These are phyloP conservation scores for Crotalus viridis DNA, from an alignment of 2,113 vertebrate species.

Conservation along the genomic window DNA sequence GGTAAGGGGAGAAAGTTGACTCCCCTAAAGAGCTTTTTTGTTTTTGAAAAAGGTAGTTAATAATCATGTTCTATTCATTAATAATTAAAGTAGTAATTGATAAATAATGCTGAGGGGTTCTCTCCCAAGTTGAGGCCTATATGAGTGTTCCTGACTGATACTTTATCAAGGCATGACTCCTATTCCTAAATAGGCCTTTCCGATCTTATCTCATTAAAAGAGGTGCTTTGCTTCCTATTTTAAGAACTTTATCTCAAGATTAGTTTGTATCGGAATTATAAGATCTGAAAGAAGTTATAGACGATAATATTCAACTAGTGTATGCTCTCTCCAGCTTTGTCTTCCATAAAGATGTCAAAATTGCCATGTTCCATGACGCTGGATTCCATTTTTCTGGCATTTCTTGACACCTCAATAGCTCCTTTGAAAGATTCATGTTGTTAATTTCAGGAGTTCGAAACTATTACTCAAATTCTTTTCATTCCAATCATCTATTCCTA, in stretches of 20 bases:
- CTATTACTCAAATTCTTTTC: not conserved
- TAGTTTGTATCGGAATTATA: not conserved
- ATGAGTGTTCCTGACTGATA: not conserved
- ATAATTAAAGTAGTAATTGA: not conserved
- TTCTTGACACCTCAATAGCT: not conserved
- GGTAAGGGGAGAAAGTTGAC: not conserved
- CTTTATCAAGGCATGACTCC: not conserved
- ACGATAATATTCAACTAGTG: not conserved
- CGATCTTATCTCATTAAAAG: rapidly evolving
- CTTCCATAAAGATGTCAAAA: not conserved
- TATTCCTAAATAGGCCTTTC: rapidly evolving
- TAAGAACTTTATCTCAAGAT: not conserved
- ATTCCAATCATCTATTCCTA: not conserved
- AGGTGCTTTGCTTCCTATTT: not conserved
- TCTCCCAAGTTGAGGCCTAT: not conserved
- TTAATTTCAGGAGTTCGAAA: not conserved
- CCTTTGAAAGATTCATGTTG: not conserved
- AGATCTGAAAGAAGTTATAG: rapidly evolving
- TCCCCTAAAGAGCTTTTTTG: too few relatives aligned
- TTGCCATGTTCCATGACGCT: not conserved
- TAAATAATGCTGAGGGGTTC: not conserved
- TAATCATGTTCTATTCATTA: not conserved
- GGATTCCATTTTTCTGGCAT: not conserved
- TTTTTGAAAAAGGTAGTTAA: not conserved
- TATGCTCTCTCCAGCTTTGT: not conserved